Base-by-base conservation (phyloP, 2,797 vertebrate genomes). In the Percopsis omiscomaycus region DNA sequence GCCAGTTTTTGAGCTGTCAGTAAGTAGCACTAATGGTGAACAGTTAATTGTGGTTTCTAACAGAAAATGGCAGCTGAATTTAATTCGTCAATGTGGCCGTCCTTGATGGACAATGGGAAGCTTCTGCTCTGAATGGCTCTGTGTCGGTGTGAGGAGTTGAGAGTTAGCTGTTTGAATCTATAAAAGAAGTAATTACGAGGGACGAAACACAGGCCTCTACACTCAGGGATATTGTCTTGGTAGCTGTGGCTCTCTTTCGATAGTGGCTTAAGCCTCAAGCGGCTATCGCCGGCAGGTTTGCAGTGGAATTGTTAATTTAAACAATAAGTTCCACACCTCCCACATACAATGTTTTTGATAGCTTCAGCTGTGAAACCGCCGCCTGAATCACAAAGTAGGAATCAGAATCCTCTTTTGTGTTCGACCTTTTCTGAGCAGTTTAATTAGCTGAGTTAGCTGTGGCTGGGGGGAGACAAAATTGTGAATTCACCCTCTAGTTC, bases 151-250 rank as follows among this genome's bases (percentile, higher is more conserved):
- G 65, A 72, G 72, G 70, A 75, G 71, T 71, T 59, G 62, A 74
- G 62, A 62, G 70, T 83, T 66, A 69, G 69, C 59, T 55, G 72
- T 79, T 79, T 76, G 68, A 88, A 89, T 88, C 80, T 73, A 86
- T 86, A 86, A 81, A 84, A 86, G 53, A 86, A 84, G 68, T 85
- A 85, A 91, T 89, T 90, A 84, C 70, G 75, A 74, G 77, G 80
- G 75, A 79, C 78, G 73, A 83, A 80, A 73, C 72, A 79, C 71
- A 73, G 69, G 69, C 78, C 75, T 59, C 61, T 74, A 54, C 67
- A 72, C 61, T 65, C 61, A 67, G 61, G 50, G 28, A 82, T 68
- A 79, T 66, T 80, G 72, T 56, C 76, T 82, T 66, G 63, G 60
- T 12, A 27, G 55, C 69, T 79, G 60, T 5, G 42, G 61, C 55